Base-by-base conservation (phyloP, 2,888 invertebrate species). In the Orthosia incerta region DNA sequence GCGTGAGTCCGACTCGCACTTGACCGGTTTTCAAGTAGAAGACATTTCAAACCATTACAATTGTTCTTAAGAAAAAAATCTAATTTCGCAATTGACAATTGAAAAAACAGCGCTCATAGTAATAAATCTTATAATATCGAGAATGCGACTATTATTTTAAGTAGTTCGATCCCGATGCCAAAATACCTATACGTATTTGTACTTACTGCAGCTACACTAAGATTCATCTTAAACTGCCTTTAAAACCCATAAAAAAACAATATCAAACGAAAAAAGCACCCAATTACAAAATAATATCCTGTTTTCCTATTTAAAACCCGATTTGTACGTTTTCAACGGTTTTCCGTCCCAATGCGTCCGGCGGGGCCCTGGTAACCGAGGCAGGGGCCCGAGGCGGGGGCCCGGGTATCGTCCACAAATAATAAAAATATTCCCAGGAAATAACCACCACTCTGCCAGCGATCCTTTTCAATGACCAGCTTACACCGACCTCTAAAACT, bases 351-450 rank as follows among this genome's bases (percentile, higher is more conserved):
- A 73, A 74, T 77, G 76, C 73, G 74, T 73, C 59, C 53, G 51
- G 63, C 65, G 56, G 65, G 59, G 45, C 69, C 48, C 26, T 16
- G 20, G 9, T 5, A n/a, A 18, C 16, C 31, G 13, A 20, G 26
- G 45, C 26, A 11, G 9, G 45, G 46, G 26, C 3, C 51, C 4
- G 16, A 20, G 46, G 50, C 26, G 3, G 23, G 55, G 66, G 39
- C 62, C 46, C 26, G 59, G 59, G 56, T 66, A 61, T 76, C 76
- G 63, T 79, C 75, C 80, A 59, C 85, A 77, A 74, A 82, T 86
- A 85, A 86, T 82, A 85, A 85, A n/a, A 86, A 79, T 82, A 77
- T 82, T 76, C 70, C 69, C 60, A 77, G 74, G 83, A 86, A 82
- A 85, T 82, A 80, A 74, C 73, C 71, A 23, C 46, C 69, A 71